Evolutionary conservation across 2,797 vertebrate genomes (phyloP), one percentile per base, ranked within the genome.

Genomic region (Artibeus lituratus): DNA sequence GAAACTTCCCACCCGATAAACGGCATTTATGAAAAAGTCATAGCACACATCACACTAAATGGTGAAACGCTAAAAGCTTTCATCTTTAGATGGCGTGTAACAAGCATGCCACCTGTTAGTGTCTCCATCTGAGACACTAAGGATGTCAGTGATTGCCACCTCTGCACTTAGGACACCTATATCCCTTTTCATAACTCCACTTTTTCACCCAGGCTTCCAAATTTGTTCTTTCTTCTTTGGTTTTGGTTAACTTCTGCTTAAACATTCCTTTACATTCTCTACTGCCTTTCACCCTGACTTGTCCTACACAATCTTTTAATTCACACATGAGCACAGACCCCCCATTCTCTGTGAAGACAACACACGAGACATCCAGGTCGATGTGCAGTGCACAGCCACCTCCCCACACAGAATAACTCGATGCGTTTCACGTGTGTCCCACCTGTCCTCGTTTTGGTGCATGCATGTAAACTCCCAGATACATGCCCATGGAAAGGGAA

Each of bases 391-490:
- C 55, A 59, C 0, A 32, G 57, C 42, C 65, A 35, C 18, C 81
- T 89, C 24, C 7, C 42, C 0, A 6, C 8, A 26, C 2, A 62
- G 65, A 62, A 6, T 10, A 70, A 78, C 49, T 14, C 0, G 0
- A 26, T 3, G 51, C 21, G 19, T 10, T 47, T 57, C 26, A 26
- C 0, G 18, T 39, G 7, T 44, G 90, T 37, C 87, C 0, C 98
- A 99, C 99, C 99, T 99, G 99, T 51, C 99, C 99, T 49, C 98
- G 97, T 87, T 98, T 99, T 39, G 99, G 99, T 0, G 99, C 98
- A 0, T 99, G 99, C 93, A 99, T 98, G 95, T 99, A 99, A 29
- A 99, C 98, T 0, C 98, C 98, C 1, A 99, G 98, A 92, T 99
- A 99, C 49, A 99, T 98, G 1, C 99, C 99, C 7, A 99, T 98